A percentile compares a stretch with the other conserved stretches of the same genome.
Evolutionary conservation across 1,140 invertebrate genomes (phyloP).

Genomic region (Spodoptera litura): DNA sequence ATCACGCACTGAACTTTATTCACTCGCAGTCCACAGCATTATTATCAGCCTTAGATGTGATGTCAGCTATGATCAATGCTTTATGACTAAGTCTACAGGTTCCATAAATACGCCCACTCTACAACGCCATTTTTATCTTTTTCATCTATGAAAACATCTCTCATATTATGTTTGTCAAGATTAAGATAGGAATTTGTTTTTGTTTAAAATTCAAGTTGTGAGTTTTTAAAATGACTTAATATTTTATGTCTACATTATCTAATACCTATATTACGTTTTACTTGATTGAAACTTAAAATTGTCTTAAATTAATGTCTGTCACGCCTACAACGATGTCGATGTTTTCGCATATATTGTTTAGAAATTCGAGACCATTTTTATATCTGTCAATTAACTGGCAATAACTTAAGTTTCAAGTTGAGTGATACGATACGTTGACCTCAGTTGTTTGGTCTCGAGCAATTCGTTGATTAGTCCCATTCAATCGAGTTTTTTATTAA

Average conservation of each 20-base stretch:
- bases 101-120: constrained; percentile 48
- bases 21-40: background rate
- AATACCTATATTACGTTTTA: constrained; percentile 13
- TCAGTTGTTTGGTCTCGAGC: constrained; percentile 19
- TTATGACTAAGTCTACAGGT: constrained; percentile 35
- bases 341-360: constrained; percentile 35
- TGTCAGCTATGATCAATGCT: constrained; percentile 28
- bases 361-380: constrained; percentile 39
- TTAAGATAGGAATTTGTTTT: constrained; percentile 39
- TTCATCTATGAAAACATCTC: constrained; percentile 36
- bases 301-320: constrained; percentile 10
- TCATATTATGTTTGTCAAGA: constrained; percentile 41
- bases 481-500: constrained; percentile 21
- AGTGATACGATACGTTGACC: constrained; percentile 30
- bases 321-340: constrained; percentile 20
- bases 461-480: constrained; percentile 23
- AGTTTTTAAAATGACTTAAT: background rate
- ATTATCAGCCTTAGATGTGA: constrained; percentile 38
- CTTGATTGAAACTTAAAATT: constrained; percentile 10
- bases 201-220: constrained; percentile 24
- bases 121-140: constrained; percentile 36
- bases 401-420: constrained; percentile 32
- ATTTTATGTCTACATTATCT: background rate
- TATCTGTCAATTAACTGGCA: constrained; percentile 35
- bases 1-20: constrained; percentile 38